These are phyloP conservation scores for Cepaea hortensis DNA, from an alignment of 2,888 invertebrate species.

Conservation along the genomic window DNA sequence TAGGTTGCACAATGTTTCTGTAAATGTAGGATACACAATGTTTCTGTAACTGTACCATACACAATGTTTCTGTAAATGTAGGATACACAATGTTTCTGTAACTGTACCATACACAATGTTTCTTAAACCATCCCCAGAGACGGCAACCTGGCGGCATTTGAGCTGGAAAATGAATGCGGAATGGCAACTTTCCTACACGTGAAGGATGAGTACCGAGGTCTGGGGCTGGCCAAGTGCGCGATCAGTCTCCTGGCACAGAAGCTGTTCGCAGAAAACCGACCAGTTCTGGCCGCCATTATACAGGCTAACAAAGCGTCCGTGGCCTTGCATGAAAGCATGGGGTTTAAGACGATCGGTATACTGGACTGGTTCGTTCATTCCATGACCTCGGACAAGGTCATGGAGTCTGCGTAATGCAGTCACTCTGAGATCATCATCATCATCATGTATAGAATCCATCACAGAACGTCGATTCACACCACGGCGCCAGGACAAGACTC, in stretches of 20 bases:
- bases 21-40: no score
- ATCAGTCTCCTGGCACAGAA: constrained; percentile 12
- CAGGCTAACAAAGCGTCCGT: not conserved
- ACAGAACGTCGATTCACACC: no score
- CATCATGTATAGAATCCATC: no score
- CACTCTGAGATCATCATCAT: not conserved
- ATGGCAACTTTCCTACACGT: not conserved
- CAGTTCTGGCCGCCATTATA: not conserved
- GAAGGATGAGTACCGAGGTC: not conserved
- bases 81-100: no score
- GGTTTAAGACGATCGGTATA: not conserved
- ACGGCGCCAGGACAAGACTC: no score
- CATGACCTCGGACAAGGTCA: not conserved
- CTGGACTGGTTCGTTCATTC: constrained; percentile 10
- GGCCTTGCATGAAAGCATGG: not conserved
- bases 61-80: no score
- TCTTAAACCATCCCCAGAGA: not conserved
- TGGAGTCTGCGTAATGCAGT: not conserved
- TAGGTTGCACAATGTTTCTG: no score
- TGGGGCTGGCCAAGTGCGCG: not conserved
- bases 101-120: no score
- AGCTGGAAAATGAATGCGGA: not conserved
- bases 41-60: no score
- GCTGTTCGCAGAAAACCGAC: not conserved
- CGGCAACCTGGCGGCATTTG: not conserved